Evolutionary conservation across 1,140 invertebrate species (phyloP), one percentile per base, ranked within the genome.

Genomic region (Drosophila willistoni): DNA sequence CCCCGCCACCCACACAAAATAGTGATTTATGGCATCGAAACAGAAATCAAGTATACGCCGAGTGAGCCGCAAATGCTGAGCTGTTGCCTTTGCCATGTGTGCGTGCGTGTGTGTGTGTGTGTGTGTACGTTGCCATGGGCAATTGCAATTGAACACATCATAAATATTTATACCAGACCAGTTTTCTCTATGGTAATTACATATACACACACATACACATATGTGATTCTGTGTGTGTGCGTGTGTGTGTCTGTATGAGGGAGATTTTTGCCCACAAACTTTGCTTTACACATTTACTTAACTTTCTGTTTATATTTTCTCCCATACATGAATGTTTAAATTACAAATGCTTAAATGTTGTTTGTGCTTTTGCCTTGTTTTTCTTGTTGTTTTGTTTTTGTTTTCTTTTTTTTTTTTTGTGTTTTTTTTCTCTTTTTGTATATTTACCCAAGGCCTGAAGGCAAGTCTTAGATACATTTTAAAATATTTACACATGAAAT

Each of bases 401-500:
- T 77, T 77, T 76, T 69, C 29, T 60, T 57, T 73, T 62, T 62
- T 62, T 73, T 77, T 81, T 77, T 44, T 77, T 81, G 81, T 76
- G 68, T 71, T 51, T 22, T 60, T 57, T 73, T 62, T n/a, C n/a
- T n/a, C n/a, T 62, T 57, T 73, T 73, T 77, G 77, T 77, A 78
- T 71, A 84, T 81, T 81, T 67, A 54, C 77, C 64, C 64, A 73
- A 81, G 63, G 77, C 42, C 42, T 34, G 36, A 22, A n/a, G n/a
- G n/a, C 67, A 17, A 34, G 54, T 59, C 64, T 51, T 39, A 68
- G 68, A 66, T 65, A n/a, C 84, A 73, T 80, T 89, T 89, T 68
- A 59, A 87, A 89, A 87, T 87, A 87, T 87, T 87, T 87, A 75
- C 84, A 68, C 71, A 65, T 67, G 68, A 81, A 83, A 89, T 89